These are phyloP conservation scores for Apotomis capreana DNA, from an alignment of 2,888 invertebrate genomes.

Conservation along the genomic window DNA sequence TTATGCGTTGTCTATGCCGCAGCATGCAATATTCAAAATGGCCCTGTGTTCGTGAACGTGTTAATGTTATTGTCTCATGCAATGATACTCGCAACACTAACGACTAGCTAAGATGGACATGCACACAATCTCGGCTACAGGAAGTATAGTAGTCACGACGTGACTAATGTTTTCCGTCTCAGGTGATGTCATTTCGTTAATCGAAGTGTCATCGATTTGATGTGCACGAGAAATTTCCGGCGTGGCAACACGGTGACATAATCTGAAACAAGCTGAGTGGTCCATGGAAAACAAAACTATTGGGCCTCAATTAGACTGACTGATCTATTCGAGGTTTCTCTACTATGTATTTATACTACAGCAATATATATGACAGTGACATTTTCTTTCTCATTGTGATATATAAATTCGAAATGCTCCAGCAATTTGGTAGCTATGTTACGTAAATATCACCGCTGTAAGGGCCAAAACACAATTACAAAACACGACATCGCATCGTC, in stretches of 20 bases:
- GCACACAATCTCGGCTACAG: slow-evolving; percentile 30
- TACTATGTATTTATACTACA: too few species aligned
- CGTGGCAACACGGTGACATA: slow-evolving; percentile 31
- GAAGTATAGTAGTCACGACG: slow-evolving; percentile 28
- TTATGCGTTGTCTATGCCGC: too few species aligned
- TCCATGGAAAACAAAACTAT: slow-evolving; percentile 1
- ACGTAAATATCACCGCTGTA: too few species aligned
- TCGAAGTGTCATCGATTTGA: slow-evolving; percentile 39
- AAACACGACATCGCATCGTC: too few species aligned
- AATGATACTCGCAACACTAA: neutral
- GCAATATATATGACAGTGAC: too few species aligned
- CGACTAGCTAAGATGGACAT: slow-evolving; percentile 22
- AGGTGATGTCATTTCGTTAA: slow-evolving; percentile 39
- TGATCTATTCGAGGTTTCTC: too few species aligned
- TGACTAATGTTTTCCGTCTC: slow-evolving; percentile 29
- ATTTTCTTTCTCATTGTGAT: too few species aligned
- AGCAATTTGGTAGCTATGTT: too few species aligned
- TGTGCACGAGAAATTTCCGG: slow-evolving; percentile 39
- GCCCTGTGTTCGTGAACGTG: neutral
- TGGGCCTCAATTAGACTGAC: neutral
- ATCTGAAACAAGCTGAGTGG: slow-evolving; percentile 31
- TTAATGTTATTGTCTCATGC: slow-evolving; percentile 1
- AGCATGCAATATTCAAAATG: too few species aligned
- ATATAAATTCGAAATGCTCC: too few species aligned
- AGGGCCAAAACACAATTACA: too few species aligned